A percentile compares a stretch with the other conserved stretches of the same genome.
Conservation (phyloP, 1,140 invertebrate genomes). For the Drosophila pallidifrons region DNA sequence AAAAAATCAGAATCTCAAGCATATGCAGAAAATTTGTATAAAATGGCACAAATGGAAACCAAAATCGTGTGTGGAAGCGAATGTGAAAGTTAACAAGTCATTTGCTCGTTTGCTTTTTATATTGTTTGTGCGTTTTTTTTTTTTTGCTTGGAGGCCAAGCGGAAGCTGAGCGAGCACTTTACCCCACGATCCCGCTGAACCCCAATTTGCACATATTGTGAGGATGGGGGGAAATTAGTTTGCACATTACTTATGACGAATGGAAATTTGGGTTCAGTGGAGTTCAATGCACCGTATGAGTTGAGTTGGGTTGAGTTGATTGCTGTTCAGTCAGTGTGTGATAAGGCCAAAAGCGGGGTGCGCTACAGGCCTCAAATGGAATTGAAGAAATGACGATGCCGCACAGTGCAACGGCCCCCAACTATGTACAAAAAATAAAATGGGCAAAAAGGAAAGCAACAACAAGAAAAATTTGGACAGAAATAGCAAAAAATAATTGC, state of each 20-base stretch:
- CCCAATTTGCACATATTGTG: conserved; percentile 34
- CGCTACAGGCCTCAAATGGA: conserved; percentile 14
- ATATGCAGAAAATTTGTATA: conserved; percentile 27
- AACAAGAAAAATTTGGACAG: conserved; percentile 42
- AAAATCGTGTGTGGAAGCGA: conserved; percentile 27
- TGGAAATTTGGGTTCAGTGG: conserved; percentile 30
- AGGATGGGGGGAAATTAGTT: too few relatives aligned
- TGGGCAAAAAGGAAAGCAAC: conserved; percentile 34
- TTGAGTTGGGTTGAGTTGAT: neutral
- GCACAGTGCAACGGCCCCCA: conserved; percentile 41
- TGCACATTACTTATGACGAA: conserved; percentile 4
- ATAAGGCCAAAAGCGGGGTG: conserved; percentile 42
- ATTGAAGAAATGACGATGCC: conserved; percentile 23
- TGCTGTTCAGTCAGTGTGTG: conserved; percentile 17
- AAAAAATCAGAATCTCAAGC: neutral
- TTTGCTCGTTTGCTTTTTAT: too few relatives aligned
- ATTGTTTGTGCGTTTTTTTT: conserved; percentile 4
- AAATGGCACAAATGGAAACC: conserved; percentile 29
- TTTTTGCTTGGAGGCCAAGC: conserved; percentile 23
- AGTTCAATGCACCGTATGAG: conserved; percentile 45
- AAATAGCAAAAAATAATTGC: conserved; percentile 48
- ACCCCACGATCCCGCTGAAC: neutral
- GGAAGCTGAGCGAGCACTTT: conserved; percentile 32
- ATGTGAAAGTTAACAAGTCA: conserved; percentile 45
- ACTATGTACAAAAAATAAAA: conserved; percentile 12